A percentile compares a stretch with the other conserved stretches of the same genome.
Conservation (phyloP, 2,797 vertebrate species). For the Cuniculus paca region DNA sequence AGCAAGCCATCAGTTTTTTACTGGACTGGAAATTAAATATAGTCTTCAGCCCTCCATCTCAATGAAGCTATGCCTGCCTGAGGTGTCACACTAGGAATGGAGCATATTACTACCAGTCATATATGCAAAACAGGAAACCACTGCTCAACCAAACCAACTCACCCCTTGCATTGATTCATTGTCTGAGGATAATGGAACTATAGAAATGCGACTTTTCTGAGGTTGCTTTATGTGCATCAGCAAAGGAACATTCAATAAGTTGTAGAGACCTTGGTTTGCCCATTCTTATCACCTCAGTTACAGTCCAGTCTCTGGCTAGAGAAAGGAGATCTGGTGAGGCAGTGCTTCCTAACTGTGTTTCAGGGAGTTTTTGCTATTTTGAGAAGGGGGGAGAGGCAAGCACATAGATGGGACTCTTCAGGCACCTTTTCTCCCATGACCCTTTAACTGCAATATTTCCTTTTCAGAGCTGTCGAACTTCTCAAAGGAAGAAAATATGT, state of each 20-base stretch:
- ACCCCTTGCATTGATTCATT: not conserved
- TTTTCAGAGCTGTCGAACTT: not conserved
- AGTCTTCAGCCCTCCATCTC: not conserved
- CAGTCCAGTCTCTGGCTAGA: not conserved
- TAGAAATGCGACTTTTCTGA: not conserved
- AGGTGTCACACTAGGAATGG: not conserved
- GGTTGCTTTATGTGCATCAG: slow-evolving; percentile 1
- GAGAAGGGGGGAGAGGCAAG: not conserved
- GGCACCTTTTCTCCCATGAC: not conserved
- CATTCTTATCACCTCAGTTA: not conserved
- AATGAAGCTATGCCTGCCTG: not conserved
- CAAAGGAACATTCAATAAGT: not conserved
- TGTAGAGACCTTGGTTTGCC: not conserved
- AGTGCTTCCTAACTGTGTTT: not conserved
- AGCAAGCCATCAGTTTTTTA: not conserved
- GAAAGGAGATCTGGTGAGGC: not conserved
- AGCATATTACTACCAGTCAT: not conserved
- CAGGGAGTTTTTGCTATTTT: not conserved
- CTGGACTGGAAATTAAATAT: not conserved
- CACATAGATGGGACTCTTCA: not conserved
- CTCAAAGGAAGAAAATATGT: not conserved
- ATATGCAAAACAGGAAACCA: not conserved
- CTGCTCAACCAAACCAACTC: not conserved
- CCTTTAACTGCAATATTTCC: not conserved
- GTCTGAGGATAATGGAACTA: not conserved